These are phyloP conservation scores for Enteromius fasciolatus DNA, from an alignment of 2,797 vertebrate genomes.

Conservation along the genomic window DNA sequence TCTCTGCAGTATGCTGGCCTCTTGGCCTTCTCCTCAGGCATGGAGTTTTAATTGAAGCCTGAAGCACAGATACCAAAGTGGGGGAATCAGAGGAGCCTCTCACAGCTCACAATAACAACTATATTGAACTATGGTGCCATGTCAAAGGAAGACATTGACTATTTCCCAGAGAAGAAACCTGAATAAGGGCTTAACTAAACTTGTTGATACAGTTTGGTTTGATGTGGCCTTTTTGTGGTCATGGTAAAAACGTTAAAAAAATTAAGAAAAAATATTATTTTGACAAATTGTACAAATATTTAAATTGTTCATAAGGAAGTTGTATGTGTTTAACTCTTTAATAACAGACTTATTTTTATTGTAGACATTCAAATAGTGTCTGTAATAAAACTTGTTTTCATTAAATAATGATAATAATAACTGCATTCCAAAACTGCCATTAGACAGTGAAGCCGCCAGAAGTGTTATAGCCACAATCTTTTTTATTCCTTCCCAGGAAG, in stretches of 20 bases:
- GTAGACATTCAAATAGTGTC: no score
- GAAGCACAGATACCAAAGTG: constrained; percentile 57
- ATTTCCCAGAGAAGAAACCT: not conserved
- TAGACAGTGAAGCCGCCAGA: no score
- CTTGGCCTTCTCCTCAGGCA: constrained; percentile 53
- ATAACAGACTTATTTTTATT: not conserved
- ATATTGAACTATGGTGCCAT: constrained; percentile 36
- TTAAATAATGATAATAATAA: not conserved
- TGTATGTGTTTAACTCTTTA: not conserved
- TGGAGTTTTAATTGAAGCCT: constrained; percentile 63
- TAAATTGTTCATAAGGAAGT: not conserved
- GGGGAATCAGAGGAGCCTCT: constrained; percentile 45
- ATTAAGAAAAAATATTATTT: not conserved
- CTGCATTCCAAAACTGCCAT: not conserved
- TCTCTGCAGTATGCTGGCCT: constrained; percentile 47
- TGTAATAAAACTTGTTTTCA: not conserved
- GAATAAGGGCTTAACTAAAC: not conserved
- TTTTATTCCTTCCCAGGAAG: no score
- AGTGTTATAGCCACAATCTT: no score
- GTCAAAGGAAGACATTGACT: not conserved
- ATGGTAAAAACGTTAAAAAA: not conserved
- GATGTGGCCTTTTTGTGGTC: not conserved
- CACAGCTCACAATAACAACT: constrained; percentile 39
- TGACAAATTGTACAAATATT: not conserved
- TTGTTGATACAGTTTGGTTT: constrained; percentile 9